Evolutionary conservation across 2,888 invertebrate species (phyloP).

Genomic region (Caenorhabditis drosophilae): DNA sequence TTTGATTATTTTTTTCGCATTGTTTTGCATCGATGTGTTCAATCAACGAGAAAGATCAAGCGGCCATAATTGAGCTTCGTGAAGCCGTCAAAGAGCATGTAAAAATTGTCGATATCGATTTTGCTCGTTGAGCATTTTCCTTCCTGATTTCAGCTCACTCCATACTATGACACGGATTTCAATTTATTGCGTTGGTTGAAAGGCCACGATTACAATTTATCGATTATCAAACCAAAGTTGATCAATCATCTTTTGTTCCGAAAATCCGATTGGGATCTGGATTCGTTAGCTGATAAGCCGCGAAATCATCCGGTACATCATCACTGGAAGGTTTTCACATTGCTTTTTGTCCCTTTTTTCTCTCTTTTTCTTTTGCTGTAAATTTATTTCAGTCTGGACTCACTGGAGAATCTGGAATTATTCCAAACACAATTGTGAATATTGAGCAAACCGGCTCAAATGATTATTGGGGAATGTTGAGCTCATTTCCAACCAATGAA

Average conservation of each 20-base stretch:
- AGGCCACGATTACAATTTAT: slow-evolving; percentile 53
- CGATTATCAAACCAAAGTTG: slow-evolving; percentile 54
- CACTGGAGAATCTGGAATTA: slow-evolving; percentile 52
- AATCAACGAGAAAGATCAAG: slow-evolving; percentile 40
- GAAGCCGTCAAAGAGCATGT: slow-evolving; percentile 50
- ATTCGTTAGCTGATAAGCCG: slow-evolving; percentile 44
- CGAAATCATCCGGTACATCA: slow-evolving; percentile 55
- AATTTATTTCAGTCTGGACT: slow-evolving; percentile 51
- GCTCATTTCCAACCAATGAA: slow-evolving; percentile 62
- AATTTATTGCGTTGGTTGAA: slow-evolving; percentile 58
- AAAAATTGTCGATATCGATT: background rate
- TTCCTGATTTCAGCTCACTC: slow-evolving; percentile 50
- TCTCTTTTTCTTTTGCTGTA: background rate
- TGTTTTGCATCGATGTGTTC: too few species aligned
- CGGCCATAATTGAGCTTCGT: slow-evolving; percentile 50
- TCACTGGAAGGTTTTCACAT: slow-evolving; percentile 56
- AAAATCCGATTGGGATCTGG: slow-evolving; percentile 55
- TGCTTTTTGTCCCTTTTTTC: background rate
- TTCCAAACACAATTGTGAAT: slow-evolving; percentile 62
- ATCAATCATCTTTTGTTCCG: slow-evolving; percentile 52
- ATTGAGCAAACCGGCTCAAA: slow-evolving; percentile 64
- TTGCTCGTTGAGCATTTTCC: background rate
- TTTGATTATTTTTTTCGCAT: too few species aligned
- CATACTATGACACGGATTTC: slow-evolving; percentile 61
- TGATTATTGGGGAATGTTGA: slow-evolving; percentile 66